Base-by-base conservation (phyloP, 2,113 vertebrate species). In the Gambusia affinis region DNA sequence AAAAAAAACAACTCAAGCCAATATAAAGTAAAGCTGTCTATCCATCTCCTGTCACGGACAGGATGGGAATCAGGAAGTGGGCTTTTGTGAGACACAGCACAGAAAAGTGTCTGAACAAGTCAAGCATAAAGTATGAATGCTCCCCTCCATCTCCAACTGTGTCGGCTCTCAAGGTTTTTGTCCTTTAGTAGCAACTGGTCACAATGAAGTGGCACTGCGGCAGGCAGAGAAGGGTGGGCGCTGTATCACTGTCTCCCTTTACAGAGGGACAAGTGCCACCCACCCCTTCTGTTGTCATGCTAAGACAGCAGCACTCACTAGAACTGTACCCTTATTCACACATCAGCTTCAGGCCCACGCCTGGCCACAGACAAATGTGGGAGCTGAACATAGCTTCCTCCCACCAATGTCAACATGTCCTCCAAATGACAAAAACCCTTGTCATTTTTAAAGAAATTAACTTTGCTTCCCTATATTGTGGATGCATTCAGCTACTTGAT, bases 221-320 rank as follows among this genome's bases (percentile, higher is more conserved):
- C 84, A 91, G 86, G 91, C 83, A 87, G 79, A 85, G 81, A 87
- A 76, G 90, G 89, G 85, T 88, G 90, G 88, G 76, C 72, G 65
- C 75, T n/a, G 62, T 89, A 83, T 88, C 83, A 69, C 75, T 31
- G 60, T 72, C 73, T 61, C 78, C 61, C 77, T 60, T 51, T n/a
- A 42, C 80, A 70, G 81, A 28, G 66, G 82, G 84, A 67, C 75
- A 67, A 80, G 74, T 75, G 44, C 78, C 70, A 73, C 63, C 89
- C 90, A 70, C 91, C 92, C 76, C 83, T 73, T 79, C 90, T 89
- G 87, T 94, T 94, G 93, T 94, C 89, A 95, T 93, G 91, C 90
- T 93, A 94, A 94, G 89, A 80, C 84, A 73, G 91, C 85, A 80
- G 87, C 85, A 62, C 86, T 92, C 90, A 91, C 88, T 91, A 91